Evolutionary conservation across 2,113 vertebrate species (phyloP), one percentile per base, ranked within the genome.

Genomic region (Verasper variegatus): DNA sequence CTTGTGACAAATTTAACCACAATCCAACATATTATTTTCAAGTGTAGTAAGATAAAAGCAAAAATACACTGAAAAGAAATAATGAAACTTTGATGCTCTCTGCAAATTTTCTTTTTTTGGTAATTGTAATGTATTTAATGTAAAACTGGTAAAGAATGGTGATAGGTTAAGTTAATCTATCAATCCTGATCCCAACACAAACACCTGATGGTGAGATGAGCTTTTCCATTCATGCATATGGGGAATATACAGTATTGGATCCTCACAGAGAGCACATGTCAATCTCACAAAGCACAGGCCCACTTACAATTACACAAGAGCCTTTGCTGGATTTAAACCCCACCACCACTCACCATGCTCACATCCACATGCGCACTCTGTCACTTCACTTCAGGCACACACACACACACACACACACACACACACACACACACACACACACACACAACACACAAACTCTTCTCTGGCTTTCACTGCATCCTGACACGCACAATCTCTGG

Each of bases 251-350:
- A 18, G 45, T 5, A 18, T 9, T n/a, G 18, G n/a, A 11, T 54
- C 51, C 51, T n/a, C 51, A 54, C 51, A 20, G 17, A 51, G 49
- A 51, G 49, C 42, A 45, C 49, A 51, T 51, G 49, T 51, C 49
- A 51, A 51, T 51, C 49, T 51, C 63, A 61, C 68, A 84, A 47
- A 83, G 42, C 66, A 54, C 78, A 79, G 68, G 65, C 49, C 62
- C 40, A 81, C 74, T 74, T 40, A 52, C 31, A 61, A 65, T 89
- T 86, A 91, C 78, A 88, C 83, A 87, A 54, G 51, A 54, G 51
- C 51, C 20, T 54, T 20, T 21, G 51, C 51, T 54, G 51, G 51
- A 54, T 54, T 54, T 54, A 54, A 54, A 54, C 51, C 7, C 64
- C 58, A 68, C 35, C 60, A 52, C 31, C 23, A 35, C 54, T 52